These are phyloP conservation scores for Dynastes hyllus DNA, from an alignment of 2,888 invertebrate species.

Conservation along the genomic window DNA sequence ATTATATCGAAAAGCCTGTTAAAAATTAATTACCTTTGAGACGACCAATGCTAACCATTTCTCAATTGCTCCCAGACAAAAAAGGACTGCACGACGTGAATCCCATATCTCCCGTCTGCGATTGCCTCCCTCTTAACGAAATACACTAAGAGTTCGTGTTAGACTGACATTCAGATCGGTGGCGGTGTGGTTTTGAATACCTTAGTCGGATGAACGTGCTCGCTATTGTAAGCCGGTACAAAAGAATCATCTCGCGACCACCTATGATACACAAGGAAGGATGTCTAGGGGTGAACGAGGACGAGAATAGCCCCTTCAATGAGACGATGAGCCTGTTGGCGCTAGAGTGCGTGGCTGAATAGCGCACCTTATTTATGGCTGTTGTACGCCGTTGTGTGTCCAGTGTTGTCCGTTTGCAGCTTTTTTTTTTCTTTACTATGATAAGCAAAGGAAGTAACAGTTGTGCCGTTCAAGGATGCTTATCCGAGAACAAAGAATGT, in stretches of 20 bases:
- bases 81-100: background rate
- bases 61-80: background rate
- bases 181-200: conserved; percentile 28
- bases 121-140: conserved; percentile 17
- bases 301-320: background rate
- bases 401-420: conserved; percentile 31
- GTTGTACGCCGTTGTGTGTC: conserved; percentile 34
- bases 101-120: background rate
- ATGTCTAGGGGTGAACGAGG: conserved; percentile 22
- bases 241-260: conserved; percentile 30
- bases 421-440: background rate
- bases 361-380: conserved; percentile 48
- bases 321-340: background rate
- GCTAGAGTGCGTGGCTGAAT: conserved; percentile 11
- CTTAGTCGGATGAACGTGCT: conserved; percentile 23
- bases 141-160: conserved; percentile 15
- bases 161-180: conserved; percentile 8
- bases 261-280: conserved; percentile 24
- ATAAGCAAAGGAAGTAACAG: conserved; percentile 22
- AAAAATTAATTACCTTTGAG: background rate
- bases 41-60: background rate
- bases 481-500: background rate
- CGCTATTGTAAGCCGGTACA: conserved; percentile 19
- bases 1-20: no score
- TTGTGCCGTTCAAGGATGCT: conserved; percentile 10